phyloP scores from a whole-genome alignment of 2,888 invertebrate species.

The Brachyptera putata region DNA sequence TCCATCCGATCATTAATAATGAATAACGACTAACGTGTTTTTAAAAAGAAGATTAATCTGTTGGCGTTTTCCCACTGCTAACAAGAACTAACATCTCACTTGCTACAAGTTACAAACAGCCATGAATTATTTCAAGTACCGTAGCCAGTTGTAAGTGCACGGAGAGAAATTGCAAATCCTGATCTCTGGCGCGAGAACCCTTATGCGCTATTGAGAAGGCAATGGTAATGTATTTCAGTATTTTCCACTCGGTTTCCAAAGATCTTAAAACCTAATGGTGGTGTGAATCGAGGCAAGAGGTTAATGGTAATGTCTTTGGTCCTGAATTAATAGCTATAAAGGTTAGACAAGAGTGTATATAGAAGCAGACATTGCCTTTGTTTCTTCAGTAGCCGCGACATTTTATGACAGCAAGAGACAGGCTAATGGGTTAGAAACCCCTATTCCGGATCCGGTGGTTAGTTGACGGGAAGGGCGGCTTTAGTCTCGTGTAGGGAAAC shows the following conservation, averaged over 20 bases:
- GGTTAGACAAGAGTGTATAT: no score
- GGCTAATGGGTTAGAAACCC: conserved; percentile 14
- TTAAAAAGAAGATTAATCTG: no score
- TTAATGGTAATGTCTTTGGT: conserved; percentile 2
- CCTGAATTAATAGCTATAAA: conserved; percentile 8
- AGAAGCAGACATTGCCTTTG: not conserved
- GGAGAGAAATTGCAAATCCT: no score
- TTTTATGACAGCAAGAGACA: conserved; percentile 9
- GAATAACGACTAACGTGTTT: no score
- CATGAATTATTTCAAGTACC: no score
- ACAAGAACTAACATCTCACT: no score
- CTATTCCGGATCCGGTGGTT: conserved; percentile 6
- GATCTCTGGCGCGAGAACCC: no score
- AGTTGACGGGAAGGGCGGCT: not conserved
- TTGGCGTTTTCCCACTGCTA: no score
- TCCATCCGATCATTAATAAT: no score
- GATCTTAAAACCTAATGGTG: not conserved
- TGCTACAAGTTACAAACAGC: no score
- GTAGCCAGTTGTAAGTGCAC: no score
- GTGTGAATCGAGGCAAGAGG: not conserved
- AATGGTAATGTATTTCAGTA: not conserved
- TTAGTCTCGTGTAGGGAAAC: not conserved
- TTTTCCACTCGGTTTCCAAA: not conserved
- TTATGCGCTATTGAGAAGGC: no score
- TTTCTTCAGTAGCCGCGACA: not conserved